Base-by-base conservation (phyloP, 2,113 vertebrate species). In the Zosterops borbonicus region DNA sequence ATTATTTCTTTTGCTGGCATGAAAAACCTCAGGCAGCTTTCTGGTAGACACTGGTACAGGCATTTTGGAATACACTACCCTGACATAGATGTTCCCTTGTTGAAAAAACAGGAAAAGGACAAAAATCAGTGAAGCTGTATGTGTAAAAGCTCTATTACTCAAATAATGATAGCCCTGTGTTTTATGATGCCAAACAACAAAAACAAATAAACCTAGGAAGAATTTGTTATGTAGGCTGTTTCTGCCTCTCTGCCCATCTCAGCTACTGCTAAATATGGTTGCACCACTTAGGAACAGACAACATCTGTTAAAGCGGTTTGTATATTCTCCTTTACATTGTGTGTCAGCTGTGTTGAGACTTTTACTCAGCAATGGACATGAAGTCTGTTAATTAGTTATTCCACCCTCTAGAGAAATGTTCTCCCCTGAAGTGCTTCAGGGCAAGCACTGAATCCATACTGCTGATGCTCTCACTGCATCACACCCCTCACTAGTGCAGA, bases 81-180 rank as follows among this genome's bases (percentile, higher is more conserved):
- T 69, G 47, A 7, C 17, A 6, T 22, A 19, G 37, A 56, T 19
- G 22, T 47, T 77, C 22, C 49, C 63, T 47, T 93, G 70, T 50
- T 78, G 76, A 91, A 75, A 89, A 93, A 96, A 96, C 56, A 92
- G 47, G 71, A 95, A 94, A 89, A 85, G 75, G 25, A 83, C n/a
- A 90, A 86, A 84, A 92, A 77, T 67, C 59, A 49, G 14, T 37
- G 65, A 65, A 89, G 63, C 12, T 70, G 78, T 55, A 63, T 9
- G 33, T 55, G n/a, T 83, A 52, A 91, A 89, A 93, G 29, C 67
- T 85, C 53, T 80, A 14, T 87, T 83, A 49, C 27, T 58, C n/a
- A 67, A 28, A 92, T 39, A 81, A 44, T 29, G 42, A 27, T 28
- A 79, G 19, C 14, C 1, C 23, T 83, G 23, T 90, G 41, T 59